A percentile compares a stretch with the other conserved stretches of the same genome.
Evolutionary conservation across 2,113 vertebrate genomes (phyloP).

Genomic region (Thomomys bottae): DNA sequence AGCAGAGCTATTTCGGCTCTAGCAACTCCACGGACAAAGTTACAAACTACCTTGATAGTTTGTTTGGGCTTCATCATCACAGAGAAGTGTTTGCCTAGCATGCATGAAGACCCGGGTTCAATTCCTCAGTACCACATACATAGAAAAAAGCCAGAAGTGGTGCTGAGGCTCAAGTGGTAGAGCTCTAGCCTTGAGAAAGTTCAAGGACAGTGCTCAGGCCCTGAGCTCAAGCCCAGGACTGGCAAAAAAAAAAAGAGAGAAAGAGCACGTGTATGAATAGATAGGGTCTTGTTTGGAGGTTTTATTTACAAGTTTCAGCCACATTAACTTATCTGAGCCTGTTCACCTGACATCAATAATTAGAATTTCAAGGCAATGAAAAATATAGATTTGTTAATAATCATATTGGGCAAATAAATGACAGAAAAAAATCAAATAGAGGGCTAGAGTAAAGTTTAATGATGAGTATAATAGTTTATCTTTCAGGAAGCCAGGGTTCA

Average conservation of each 20-base stretch:
- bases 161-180: too few species aligned
- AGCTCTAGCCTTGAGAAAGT: too few species aligned
- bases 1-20: neutral
- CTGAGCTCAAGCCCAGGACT: too few species aligned
- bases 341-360: neutral
- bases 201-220: too few species aligned
- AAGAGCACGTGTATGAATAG: neutral
- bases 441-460: too few species aligned
- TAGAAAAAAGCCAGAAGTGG: too few species aligned
- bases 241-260: too few species aligned
- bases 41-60: neutral
- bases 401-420: neutral
- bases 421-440: neutral
- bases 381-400: constrained; percentile 11
- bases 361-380: constrained; percentile 39
- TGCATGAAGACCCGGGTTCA: too few species aligned
- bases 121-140: too few species aligned
- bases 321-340: neutral
- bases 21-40: neutral
- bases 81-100: neutral
- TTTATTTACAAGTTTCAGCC: neutral
- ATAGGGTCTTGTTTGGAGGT: neutral
- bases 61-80: neutral
- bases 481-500: neutral
- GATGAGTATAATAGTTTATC: neutral